Percentiles rank a stretch among this genome's conserved stretches.
Evolutionary conservation across 2,888 invertebrate species (phyloP).

Genomic region (Rotaria sp.): DNA sequence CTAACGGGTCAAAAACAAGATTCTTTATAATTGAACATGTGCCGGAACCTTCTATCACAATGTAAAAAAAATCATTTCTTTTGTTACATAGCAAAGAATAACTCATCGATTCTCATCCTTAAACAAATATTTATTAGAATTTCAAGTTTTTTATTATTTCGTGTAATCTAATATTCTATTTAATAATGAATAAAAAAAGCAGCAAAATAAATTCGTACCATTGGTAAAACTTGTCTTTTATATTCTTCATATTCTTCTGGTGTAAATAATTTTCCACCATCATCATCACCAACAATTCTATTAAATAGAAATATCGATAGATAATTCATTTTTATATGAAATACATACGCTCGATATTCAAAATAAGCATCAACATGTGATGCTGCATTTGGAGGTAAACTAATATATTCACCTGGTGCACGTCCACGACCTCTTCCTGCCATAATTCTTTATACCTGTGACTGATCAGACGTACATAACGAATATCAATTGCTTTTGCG

Average conservation of each 20-base stretch:
- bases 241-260: conserved; percentile 52
- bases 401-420: conserved; percentile 34
- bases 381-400: conserved; percentile 33
- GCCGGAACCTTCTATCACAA: no score
- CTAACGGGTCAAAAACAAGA: no score
- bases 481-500: neutral
- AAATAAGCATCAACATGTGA: conserved; percentile 48
- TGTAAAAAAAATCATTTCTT: no score
- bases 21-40: no score
- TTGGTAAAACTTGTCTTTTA: conserved; percentile 50
- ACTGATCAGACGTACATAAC: neutral
- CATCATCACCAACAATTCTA: conserved; percentile 54
- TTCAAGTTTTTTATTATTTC: no score
- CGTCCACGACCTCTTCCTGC: conserved; percentile 29
- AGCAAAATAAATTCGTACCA: conserved; percentile 40
- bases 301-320: neutral
- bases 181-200: no score
- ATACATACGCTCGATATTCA: conserved; percentile 49
- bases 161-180: neutral
- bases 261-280: conserved; percentile 49
- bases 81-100: no score
- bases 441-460: neutral
- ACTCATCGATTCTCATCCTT: no score
- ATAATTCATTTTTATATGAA: neutral
- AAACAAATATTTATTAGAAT: no score